Conservation (phyloP, 2,797 vertebrate genomes). For the Anguilla anguilla region DNA sequence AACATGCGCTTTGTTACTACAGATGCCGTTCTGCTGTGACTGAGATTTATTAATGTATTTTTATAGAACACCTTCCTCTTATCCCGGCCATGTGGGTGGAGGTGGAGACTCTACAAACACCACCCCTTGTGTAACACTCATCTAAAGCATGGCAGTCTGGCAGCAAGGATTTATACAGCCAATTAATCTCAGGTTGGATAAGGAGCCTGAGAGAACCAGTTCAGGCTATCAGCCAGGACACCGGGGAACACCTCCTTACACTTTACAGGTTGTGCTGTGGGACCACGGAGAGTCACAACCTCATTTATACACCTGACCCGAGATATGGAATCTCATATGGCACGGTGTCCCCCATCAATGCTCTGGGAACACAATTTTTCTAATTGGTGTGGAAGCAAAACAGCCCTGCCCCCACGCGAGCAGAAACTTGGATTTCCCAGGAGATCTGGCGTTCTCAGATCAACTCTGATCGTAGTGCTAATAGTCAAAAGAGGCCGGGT, state of each 20-base stretch:
- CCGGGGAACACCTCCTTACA: background rate
- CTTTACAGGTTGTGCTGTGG: background rate
- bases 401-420: background rate
- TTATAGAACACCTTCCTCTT: background rate
- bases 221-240: background rate
- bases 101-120: background rate
- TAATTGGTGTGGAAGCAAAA: background rate
- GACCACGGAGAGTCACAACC: background rate
- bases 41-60: background rate
- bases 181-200: background rate
- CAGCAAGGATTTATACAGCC: conserved; percentile 1
- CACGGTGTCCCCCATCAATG: background rate
- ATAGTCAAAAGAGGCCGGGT: background rate
- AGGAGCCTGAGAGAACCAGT: background rate
- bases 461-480: background rate
- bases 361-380: background rate
- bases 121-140: background rate
- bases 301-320: background rate
- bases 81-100: background rate
- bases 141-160: background rate
- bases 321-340: background rate
- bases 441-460: background rate
- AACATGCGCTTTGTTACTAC: background rate
- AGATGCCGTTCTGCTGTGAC: background rate
- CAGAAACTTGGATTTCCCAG: background rate